Evolutionary conservation across 2,797 vertebrate genomes (phyloP).

Genomic region (Artibeus jamaicensis): DNA sequence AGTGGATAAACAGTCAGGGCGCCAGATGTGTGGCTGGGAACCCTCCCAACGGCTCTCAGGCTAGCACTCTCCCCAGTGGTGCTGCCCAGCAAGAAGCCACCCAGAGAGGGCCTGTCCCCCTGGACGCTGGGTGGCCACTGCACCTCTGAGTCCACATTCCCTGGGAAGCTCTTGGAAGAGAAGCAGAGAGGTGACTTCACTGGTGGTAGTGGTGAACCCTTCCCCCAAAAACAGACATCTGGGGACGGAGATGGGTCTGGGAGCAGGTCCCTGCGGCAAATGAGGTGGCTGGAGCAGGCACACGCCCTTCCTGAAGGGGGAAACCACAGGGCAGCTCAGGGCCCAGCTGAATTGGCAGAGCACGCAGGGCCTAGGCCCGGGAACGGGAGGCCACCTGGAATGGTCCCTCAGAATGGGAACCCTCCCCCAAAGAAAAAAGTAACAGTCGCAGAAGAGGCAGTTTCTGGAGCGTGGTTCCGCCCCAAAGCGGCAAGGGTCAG

Average conservation of each 20-base stretch:
- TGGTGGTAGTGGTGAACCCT: not conserved
- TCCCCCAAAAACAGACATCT: not conserved
- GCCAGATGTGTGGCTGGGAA: constrained; percentile 59
- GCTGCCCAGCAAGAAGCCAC: not conserved
- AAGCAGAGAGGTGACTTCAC: not conserved
- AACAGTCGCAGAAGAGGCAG: constrained; percentile 71
- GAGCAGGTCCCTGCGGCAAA: not conserved
- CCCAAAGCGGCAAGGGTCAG: not conserved
- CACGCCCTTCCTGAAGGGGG: not conserved
- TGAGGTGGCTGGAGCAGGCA: not conserved
- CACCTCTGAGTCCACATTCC: not conserved
- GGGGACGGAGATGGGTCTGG: not conserved
- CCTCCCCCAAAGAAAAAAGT: not conserved
- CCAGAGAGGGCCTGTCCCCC: not conserved
- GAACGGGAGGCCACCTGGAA: not conserved
- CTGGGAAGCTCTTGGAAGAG: not conserved
- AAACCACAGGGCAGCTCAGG: not conserved
- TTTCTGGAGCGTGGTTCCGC: constrained; percentile 8
- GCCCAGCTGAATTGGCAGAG: not conserved
- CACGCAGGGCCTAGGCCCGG: not conserved
- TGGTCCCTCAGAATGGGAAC: not conserved
- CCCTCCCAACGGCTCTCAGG: not conserved
- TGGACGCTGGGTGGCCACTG: not conserved
- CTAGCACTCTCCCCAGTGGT: not conserved
- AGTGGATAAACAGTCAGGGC: constrained; percentile 60